These are phyloP conservation scores for Ectemnius continuus DNA, from an alignment of 2,888 invertebrate genomes.

Conservation along the genomic window DNA sequence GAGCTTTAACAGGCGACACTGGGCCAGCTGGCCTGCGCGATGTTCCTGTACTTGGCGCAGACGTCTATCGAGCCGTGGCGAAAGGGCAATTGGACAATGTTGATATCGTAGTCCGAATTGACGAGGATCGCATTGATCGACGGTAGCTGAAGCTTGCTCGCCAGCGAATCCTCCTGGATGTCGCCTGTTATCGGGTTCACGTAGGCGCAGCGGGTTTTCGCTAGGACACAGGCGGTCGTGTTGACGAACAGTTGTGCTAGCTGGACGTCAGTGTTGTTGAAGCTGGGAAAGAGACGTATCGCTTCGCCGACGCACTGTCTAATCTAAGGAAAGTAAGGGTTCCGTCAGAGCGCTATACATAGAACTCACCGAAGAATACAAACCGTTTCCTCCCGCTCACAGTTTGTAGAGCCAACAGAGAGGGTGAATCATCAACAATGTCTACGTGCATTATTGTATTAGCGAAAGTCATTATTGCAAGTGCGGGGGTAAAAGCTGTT, in stretches of 20 bases:
- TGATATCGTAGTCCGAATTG: conserved; percentile 72
- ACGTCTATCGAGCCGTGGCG: conserved; percentile 62
- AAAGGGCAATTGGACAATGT: conserved; percentile 70
- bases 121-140: conserved; percentile 70
- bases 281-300: conserved; percentile 48
- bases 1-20: conserved; percentile 59
- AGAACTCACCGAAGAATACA: too few species aligned
- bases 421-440: too few species aligned
- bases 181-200: conserved; percentile 85
- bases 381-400: too few species aligned
- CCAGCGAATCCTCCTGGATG: conserved; percentile 79
- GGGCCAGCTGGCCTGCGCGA: conserved; percentile 69
- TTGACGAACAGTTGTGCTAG: conserved; percentile 78
- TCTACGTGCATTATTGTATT: too few species aligned
- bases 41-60: conserved; percentile 70
- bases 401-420: too few species aligned
- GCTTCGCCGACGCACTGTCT: conserved; percentile 67
- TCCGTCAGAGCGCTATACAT: not conserved
- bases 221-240: conserved; percentile 83
- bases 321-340: conserved; percentile 57
- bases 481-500: too few species aligned
- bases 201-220: conserved; percentile 82
- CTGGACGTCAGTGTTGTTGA: conserved; percentile 57
- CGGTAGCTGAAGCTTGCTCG: conserved; percentile 66
- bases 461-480: too few species aligned